phyloP scores from a whole-genome alignment of 2,888 invertebrate species.

The Hypolimnas misippus region DNA sequence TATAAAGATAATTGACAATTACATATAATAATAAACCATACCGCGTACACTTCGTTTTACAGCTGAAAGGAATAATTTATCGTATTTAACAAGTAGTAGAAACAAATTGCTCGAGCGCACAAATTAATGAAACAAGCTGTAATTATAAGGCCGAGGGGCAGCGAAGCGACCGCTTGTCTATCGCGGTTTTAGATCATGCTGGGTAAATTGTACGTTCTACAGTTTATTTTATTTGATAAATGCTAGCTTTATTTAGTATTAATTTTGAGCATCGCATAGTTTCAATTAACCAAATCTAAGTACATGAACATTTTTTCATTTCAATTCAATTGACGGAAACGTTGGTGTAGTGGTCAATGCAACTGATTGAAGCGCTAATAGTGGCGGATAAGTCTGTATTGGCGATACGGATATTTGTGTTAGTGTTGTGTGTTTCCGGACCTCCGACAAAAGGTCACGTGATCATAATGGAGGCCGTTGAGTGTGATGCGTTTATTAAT shows the following conservation, averaged over 20 bases:
- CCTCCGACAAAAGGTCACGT: too few species aligned
- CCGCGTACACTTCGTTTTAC: background rate
- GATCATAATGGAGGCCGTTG: too few species aligned
- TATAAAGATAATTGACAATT: too few species aligned
- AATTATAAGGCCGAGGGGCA: constrained; percentile 30
- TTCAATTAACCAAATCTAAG: too few species aligned
- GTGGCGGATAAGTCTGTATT: too few species aligned
- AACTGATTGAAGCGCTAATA: too few species aligned
- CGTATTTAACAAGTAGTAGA: constrained; percentile 21
- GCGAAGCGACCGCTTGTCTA: constrained; percentile 19
- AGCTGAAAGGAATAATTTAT: constrained; percentile 8
- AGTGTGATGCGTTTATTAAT: too few species aligned
- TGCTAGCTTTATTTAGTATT: background rate
- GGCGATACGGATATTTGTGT: too few species aligned
- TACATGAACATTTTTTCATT: too few species aligned
- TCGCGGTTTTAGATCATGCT: constrained; percentile 23
- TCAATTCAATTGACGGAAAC: too few species aligned
- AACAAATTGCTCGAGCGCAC: constrained; percentile 26
- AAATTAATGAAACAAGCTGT: constrained; percentile 33
- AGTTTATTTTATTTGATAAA: constrained; percentile 20
- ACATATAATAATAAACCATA: background rate
- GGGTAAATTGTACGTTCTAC: constrained; percentile 6
- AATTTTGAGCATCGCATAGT: background rate
- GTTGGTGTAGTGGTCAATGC: too few species aligned
- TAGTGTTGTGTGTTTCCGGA: too few species aligned